Percentiles rank a stretch among this genome's conserved stretches.
These are phyloP conservation scores for Merodon equestris DNA, from an alignment of 2,888 invertebrate species.

Conservation along the genomic window DNA sequence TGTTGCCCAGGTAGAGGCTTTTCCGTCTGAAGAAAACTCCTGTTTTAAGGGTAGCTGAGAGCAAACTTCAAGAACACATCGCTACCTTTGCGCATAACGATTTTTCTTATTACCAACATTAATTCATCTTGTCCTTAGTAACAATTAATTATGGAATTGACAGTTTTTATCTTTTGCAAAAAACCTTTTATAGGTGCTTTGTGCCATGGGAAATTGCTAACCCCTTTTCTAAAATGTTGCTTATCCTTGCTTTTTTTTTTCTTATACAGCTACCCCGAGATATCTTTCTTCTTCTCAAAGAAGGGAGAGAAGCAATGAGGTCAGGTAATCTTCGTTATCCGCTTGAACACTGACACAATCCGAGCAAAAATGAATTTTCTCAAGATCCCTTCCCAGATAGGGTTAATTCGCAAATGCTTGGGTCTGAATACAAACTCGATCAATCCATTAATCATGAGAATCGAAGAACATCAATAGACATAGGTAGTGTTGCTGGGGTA, in stretches of 20 bases:
- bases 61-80: too few relatives aligned
- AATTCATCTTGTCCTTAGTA: slow-evolving; percentile 9
- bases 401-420: too few relatives aligned
- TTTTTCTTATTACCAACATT: slow-evolving; percentile 20
- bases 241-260: too few relatives aligned
- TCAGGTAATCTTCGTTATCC: slow-evolving; percentile 41
- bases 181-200: slow-evolving; percentile 1
- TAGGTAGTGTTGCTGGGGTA: too few relatives aligned
- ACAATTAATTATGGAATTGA: slow-evolving; percentile 55
- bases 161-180: slow-evolving; percentile 17
- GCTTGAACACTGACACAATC: too few relatives aligned
- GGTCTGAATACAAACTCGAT: too few relatives aligned
- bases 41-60: background rate
- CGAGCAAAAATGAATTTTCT: too few relatives aligned
- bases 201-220: slow-evolving; percentile 40
- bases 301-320: slow-evolving; percentile 34
- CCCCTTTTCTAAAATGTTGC: slow-evolving; percentile 39
- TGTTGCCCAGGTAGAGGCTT: too few relatives aligned
- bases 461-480: too few relatives aligned
- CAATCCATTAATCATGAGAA: too few relatives aligned
- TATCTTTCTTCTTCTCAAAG: slow-evolving; percentile 3
- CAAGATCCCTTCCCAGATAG: too few relatives aligned
- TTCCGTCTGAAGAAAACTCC: slow-evolving; percentile 13
- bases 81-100: too few relatives aligned
- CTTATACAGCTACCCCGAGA: slow-evolving; percentile 7